Base-by-base conservation (phyloP, 2,888 invertebrate species). In the Aplocera efformata region DNA sequence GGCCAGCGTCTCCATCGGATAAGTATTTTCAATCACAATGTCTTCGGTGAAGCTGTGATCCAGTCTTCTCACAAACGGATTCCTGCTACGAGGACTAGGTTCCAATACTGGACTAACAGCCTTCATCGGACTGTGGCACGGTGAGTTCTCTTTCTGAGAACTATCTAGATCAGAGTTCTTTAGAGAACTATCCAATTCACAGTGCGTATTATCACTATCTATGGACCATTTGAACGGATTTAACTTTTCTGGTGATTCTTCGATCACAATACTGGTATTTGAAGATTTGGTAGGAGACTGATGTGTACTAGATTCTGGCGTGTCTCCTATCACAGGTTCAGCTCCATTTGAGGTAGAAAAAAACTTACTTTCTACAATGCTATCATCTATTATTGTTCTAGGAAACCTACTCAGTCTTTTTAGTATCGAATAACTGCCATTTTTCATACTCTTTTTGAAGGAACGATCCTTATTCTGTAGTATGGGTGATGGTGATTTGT, bases 281-380 rank as follows among this genome's bases (percentile, higher is more conserved):
- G n/a, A 62, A 5, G 62, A 47, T 57, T 60, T 67, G n/a, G n/a
- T n/a, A n/a, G n/a, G n/a, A n/a, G n/a, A n/a, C n/a, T n/a, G n/a
- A n/a, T n/a, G n/a, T n/a, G n/a, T n/a, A n/a, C n/a, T n/a, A n/a
- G n/a, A n/a, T 22, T 76, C 73, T 0, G 72, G 69, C 6, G 76
- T 73, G 48, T 72, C 71, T 33, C 72, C 67, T 4, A 38, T 10
- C 27, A 56, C 46, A n/a, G 1, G n/a, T n/a, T n/a, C 37, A 0
- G 53, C 50, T 29, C 10, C 43, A 9, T 27, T 40, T 32, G 52
- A 41, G 26, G 52, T 64, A 37, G 54, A 43, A 57, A 92, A 92
- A 65, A 91, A 92, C 38, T 90, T 89, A 57, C 92, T 92, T 56
- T 90, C 89, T 2, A 92, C 88, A n/a, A 90, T 68, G 59, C 80